Evolutionary conservation across 2,888 invertebrate genomes (phyloP).

Genomic region (Lydus trimaculatus): DNA sequence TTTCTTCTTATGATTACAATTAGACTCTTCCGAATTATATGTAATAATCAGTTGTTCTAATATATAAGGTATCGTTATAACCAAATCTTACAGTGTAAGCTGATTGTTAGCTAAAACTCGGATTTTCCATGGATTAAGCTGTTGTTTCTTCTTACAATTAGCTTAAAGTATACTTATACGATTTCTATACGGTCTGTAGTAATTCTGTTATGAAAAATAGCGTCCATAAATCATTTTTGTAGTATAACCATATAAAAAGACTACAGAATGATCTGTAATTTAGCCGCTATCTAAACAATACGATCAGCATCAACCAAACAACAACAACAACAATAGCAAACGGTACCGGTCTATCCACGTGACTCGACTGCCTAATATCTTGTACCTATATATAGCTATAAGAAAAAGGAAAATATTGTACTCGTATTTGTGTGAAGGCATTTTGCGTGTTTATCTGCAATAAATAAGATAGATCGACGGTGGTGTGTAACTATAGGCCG

Average conservation of each 20-base stretch:
- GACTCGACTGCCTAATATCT: conserved; percentile 36
- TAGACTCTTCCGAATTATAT: too few species aligned
- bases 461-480: conserved; percentile 32
- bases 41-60: too few species aligned
- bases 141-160: too few species aligned
- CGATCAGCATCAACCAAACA: neutral
- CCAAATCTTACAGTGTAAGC: too few species aligned
- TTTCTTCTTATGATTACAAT: too few species aligned
- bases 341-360: conserved; percentile 32
- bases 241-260: conserved; percentile 23
- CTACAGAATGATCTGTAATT: conserved; percentile 39
- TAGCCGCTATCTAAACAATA: conserved; percentile 38
- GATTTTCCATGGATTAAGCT: too few species aligned
- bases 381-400: neutral
- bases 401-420: neutral
- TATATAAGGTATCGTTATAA: too few species aligned
- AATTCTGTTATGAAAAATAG: conserved; percentile 29
- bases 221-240: conserved; percentile 30
- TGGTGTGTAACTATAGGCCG: conserved; percentile 10
- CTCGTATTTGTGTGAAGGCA: conserved; percentile 20
- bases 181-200: too few species aligned
- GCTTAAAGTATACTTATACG: too few species aligned
- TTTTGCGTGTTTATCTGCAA: conserved; percentile 39
- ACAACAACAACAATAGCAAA: neutral
- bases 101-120: too few species aligned